Percentiles rank a stretch among this genome's conserved stretches.
These are phyloP conservation scores for Zoroaster sp. DNA, from an alignment of 53 echinoderm and acorn worm genomes.

Conservation along the genomic window DNA sequence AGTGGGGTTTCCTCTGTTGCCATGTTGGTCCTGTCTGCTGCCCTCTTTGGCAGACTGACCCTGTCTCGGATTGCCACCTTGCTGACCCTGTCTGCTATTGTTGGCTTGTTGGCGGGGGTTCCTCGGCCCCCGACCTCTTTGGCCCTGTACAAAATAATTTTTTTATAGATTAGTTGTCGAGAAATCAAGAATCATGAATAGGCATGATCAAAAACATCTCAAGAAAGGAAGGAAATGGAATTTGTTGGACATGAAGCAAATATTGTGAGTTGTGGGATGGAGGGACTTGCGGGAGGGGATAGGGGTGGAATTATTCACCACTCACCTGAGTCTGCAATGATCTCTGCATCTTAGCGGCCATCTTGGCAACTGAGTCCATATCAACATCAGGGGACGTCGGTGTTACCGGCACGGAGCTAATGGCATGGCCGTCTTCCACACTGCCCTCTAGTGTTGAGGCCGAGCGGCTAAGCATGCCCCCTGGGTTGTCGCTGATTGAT, in stretches of 20 bases:
- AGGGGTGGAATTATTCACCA: not conserved
- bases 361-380: constrained; percentile 70
- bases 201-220: too few relatives aligned
- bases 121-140: constrained; percentile 45
- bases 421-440: not conserved
- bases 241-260: too few relatives aligned
- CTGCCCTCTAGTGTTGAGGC: constrained; percentile 53
- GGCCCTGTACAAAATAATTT: too few relatives aligned
- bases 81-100: constrained; percentile 23
- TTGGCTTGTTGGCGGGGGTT: constrained; percentile 39
- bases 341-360: constrained; percentile 84
- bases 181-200: too few relatives aligned
- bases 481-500: constrained; percentile 78
- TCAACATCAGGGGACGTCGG: constrained; percentile 67
- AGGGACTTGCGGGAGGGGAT: not conserved
- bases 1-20: constrained; percentile 16
- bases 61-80: constrained; percentile 40
- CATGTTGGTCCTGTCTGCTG: constrained; percentile 51
- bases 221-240: too few relatives aligned
- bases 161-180: too few relatives aligned
- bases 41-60: constrained; percentile 35
- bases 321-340: constrained; percentile 29
- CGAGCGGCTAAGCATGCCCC: constrained; percentile 46
- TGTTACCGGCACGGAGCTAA: not conserved
- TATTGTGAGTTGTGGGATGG: not conserved